phyloP scores from a whole-genome alignment of 1,140 invertebrate species.

The Gonatopus flavifemur region DNA sequence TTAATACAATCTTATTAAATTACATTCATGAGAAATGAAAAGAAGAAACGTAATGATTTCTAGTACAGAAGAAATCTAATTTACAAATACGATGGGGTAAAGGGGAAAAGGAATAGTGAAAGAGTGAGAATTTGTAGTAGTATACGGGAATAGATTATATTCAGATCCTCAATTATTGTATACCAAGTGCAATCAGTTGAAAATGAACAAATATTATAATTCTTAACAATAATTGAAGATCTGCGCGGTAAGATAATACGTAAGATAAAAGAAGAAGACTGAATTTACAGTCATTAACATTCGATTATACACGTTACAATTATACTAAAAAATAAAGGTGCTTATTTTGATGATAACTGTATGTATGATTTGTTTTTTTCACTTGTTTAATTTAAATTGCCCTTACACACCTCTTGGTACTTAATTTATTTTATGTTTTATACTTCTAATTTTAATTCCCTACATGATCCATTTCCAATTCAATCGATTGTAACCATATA shows the following conservation, averaged over 20 bases:
- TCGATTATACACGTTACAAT: conserved; percentile 36
- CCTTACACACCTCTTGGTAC: conserved; percentile 13
- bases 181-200: background rate
- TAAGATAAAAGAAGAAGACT: conserved; percentile 17
- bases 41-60: no score
- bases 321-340: conserved; percentile 34
- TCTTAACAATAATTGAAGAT: background rate
- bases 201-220: conserved; percentile 11
- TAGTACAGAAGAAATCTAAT: no score
- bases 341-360: conserved; percentile 31
- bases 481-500: conserved; percentile 23
- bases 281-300: conserved; percentile 16
- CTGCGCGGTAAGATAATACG: conserved; percentile 13
- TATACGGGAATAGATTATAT: conserved; percentile 5
- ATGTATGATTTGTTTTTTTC: conserved; percentile 29
- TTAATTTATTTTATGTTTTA: conserved; percentile 14
- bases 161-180: conserved; percentile 9
- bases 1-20: conserved; percentile 35
- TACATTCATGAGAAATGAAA: conserved; percentile 30
- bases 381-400: conserved; percentile 27
- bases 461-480: conserved; percentile 21
- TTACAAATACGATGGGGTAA: conserved; percentile 9
- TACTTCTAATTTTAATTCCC: conserved; percentile 20
- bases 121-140: background rate
- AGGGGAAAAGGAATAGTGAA: background rate